Percentiles rank a stretch among this genome's conserved stretches.
phyloP scores from a whole-genome alignment of 2,888 invertebrate genomes.

The Platycnemis pennipes region DNA sequence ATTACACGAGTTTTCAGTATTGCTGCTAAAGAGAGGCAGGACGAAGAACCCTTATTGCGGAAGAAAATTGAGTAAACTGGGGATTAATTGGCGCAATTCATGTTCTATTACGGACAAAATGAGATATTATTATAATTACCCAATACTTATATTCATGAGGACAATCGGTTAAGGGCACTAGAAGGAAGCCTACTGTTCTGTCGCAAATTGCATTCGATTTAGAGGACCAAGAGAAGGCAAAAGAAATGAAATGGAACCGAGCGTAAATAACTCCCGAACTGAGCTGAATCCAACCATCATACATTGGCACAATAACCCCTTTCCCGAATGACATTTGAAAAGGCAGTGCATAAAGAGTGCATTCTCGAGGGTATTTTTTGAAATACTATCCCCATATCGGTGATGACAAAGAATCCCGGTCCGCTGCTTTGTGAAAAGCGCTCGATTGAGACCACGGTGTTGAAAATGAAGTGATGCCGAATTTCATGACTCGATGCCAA shows the following conservation, averaged over 20 bases:
- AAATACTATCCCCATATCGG: background rate
- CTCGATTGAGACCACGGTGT: background rate
- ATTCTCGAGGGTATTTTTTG: background rate
- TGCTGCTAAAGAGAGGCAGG: too few species aligned
- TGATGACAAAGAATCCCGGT: background rate
- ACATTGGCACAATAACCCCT: background rate
- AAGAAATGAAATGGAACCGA: background rate
- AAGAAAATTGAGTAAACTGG: too few species aligned
- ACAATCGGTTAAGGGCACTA: too few species aligned
- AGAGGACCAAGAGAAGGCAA: too few species aligned
- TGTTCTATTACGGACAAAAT: too few species aligned
- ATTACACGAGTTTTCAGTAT: too few species aligned
- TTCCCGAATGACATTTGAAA: background rate
- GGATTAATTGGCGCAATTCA: too few species aligned
- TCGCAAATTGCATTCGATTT: too few species aligned
- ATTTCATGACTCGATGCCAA: background rate
- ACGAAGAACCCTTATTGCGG: too few species aligned
- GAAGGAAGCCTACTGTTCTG: too few species aligned
- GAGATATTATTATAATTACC: too few species aligned
- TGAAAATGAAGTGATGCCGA: constrained; percentile 9
- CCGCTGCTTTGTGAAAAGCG: background rate
- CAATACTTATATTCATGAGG: too few species aligned
- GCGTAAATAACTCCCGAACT: background rate
- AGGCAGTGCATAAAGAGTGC: background rate
- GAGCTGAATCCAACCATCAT: background rate